phyloP scores from a whole-genome alignment of 1,140 invertebrate species.

The Lasaia peninsularis region DNA sequence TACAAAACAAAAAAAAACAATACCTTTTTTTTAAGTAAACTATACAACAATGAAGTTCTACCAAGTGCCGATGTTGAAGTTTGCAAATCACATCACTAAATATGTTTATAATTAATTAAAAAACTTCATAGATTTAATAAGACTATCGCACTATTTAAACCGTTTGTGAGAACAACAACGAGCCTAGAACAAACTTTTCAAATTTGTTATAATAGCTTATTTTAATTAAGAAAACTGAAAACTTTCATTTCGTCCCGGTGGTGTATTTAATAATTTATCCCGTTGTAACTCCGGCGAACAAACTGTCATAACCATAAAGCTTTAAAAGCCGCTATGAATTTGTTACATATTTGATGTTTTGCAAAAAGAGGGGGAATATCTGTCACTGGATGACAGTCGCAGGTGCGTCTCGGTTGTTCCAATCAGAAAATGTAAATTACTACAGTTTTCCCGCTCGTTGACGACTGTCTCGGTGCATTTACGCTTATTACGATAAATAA shows the following conservation, averaged over 20 bases:
- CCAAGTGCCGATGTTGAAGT: too few relatives aligned
- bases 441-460: constrained; percentile 25
- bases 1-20: too few relatives aligned
- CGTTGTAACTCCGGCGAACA: constrained; percentile 21
- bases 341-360: constrained; percentile 61
- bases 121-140: too few relatives aligned
- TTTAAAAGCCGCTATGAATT: constrained; percentile 39
- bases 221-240: constrained; percentile 17
- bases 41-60: too few relatives aligned
- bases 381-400: constrained; percentile 52
- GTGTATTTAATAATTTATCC: constrained; percentile 2
- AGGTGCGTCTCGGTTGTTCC: constrained; percentile 51
- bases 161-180: not conserved
- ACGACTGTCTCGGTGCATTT: constrained; percentile 21
- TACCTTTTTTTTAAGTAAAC: too few relatives aligned
- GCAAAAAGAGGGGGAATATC: constrained; percentile 40
- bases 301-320: constrained; percentile 28
- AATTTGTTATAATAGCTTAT: constrained; percentile 13
- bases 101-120: too few relatives aligned
- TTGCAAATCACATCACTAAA: too few relatives aligned
- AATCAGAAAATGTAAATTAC: constrained; percentile 69
- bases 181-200: not conserved
- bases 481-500: constrained; percentile 18
- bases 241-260: not conserved
- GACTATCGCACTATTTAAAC: too few relatives aligned